Percentiles rank a stretch among this genome's conserved stretches.
These are phyloP conservation scores for Cheilosia variabilis DNA, from an alignment of 2,888 invertebrate genomes.

Conservation along the genomic window DNA sequence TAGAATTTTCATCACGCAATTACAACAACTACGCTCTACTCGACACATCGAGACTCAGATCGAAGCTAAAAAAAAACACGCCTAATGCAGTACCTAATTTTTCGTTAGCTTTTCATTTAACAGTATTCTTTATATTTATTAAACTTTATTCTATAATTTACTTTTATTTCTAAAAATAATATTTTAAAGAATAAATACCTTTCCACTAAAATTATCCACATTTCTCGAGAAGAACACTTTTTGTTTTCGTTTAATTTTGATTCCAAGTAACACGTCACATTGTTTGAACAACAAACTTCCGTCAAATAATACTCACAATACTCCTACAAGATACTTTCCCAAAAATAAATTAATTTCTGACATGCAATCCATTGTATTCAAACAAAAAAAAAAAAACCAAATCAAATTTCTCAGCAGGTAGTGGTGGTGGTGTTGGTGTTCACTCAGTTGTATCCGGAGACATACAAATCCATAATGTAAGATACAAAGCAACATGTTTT, in stretches of 20 bases:
- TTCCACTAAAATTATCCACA: conserved; percentile 30
- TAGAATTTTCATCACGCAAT: too few relatives aligned
- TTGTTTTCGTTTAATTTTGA: too few relatives aligned
- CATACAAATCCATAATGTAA: conserved; percentile 83
- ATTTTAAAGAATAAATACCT: not conserved
- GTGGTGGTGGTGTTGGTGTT: conserved; percentile 77
- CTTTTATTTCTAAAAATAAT: not conserved
- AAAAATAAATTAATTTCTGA: not conserved
- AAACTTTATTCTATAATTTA: not conserved
- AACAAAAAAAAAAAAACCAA: conserved; percentile 39
- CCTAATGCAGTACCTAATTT: too few relatives aligned
- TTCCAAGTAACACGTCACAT: too few relatives aligned
- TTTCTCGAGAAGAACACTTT: conserved; percentile 13
- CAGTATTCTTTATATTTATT: not conserved
- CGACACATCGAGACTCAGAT: too few relatives aligned
- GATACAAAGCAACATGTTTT: conserved; percentile 74
- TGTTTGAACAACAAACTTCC: too few relatives aligned
- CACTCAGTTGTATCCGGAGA: conserved; percentile 81
- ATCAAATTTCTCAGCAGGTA: conserved; percentile 79
- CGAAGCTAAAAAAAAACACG: too few relatives aligned
- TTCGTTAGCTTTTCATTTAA: not conserved
- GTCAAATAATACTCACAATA: too few relatives aligned
- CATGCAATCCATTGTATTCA: conserved; percentile 26
- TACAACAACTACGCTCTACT: too few relatives aligned
- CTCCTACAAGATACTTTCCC: not conserved